These are phyloP conservation scores for Ptiloglossa arizonensis DNA, from an alignment of 1,140 invertebrate species.

Conservation along the genomic window DNA sequence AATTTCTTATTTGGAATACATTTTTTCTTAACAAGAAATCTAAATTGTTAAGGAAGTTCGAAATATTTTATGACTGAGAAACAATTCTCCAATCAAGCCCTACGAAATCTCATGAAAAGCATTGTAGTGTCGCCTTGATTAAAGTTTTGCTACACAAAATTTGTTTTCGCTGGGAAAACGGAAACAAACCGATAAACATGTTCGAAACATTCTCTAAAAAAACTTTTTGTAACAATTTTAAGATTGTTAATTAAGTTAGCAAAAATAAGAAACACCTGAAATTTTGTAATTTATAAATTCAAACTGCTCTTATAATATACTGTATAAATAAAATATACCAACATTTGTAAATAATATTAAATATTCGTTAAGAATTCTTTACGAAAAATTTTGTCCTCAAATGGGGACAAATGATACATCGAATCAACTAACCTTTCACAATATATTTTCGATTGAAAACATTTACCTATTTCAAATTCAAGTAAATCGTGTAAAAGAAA, in stretches of 20 bases:
- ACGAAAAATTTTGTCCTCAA: too few species aligned
- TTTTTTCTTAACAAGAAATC: neutral
- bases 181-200: neutral
- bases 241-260: neutral
- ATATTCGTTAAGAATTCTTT: too few species aligned
- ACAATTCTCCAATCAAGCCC: conserved; percentile 6
- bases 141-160: neutral
- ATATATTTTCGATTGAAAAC: too few species aligned
- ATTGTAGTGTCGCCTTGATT: neutral
- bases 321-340: too few species aligned
- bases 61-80: neutral
- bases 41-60: neutral
- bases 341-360: too few species aligned
- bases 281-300: too few species aligned
- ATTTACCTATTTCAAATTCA: too few species aligned
- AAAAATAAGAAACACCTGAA: too few species aligned
- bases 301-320: too few species aligned
- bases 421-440: too few species aligned
- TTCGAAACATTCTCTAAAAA: neutral
- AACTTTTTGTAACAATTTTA: neutral
- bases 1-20: neutral
- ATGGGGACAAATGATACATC: too few species aligned
- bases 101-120: neutral
- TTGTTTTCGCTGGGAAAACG: neutral
- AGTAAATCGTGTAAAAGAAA: neutral